These are phyloP conservation scores for Copidosoma aretas DNA, from an alignment of 2,888 invertebrate species.

Conservation along the genomic window DNA sequence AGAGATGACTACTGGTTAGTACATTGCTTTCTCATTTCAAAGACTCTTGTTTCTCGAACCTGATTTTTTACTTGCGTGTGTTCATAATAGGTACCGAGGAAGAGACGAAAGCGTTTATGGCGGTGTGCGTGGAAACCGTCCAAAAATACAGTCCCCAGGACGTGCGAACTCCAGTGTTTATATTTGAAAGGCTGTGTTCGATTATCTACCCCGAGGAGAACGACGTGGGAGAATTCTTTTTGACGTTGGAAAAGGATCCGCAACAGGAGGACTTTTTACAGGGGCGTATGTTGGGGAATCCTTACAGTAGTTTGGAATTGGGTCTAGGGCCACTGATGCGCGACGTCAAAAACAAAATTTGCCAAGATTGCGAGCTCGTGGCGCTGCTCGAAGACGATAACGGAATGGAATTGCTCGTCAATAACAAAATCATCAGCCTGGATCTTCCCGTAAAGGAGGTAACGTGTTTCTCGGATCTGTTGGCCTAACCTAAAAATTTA, in stretches of 20 bases:
- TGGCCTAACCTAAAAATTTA: not conserved
- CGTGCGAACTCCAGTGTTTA: constrained; percentile 95
- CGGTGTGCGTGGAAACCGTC: constrained; percentile 94
- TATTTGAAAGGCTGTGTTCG: constrained; percentile 95
- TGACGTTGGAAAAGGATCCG: constrained; percentile 96
- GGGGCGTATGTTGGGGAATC: constrained; percentile 80
- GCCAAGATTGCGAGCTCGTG: constrained; percentile 97
- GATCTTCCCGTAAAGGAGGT: constrained; percentile 95
- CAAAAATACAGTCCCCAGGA: constrained; percentile 90
- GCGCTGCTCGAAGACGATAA: constrained; percentile 97
- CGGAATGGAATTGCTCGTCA: constrained; percentile 96
- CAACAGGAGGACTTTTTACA: constrained; percentile 99
- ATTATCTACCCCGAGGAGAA: constrained; percentile 98
- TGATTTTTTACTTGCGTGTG: not conserved
- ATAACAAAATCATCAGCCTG: constrained; percentile 97
- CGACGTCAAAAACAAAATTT: constrained; percentile 98
- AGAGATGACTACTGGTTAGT: constrained; percentile 88
- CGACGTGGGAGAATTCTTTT: constrained; percentile 94
- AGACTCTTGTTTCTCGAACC: constrained; percentile 5
- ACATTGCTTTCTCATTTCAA: too few species aligned
- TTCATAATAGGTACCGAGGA: constrained; percentile 79
- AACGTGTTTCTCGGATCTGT: too few species aligned
- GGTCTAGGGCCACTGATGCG: constrained; percentile 97
- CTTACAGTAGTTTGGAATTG: constrained; percentile 91
- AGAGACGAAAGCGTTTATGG: constrained; percentile 97